These are phyloP conservation scores for Pogonomyrmex barbatus DNA, from an alignment of 1,140 invertebrate species.

Conservation along the genomic window DNA sequence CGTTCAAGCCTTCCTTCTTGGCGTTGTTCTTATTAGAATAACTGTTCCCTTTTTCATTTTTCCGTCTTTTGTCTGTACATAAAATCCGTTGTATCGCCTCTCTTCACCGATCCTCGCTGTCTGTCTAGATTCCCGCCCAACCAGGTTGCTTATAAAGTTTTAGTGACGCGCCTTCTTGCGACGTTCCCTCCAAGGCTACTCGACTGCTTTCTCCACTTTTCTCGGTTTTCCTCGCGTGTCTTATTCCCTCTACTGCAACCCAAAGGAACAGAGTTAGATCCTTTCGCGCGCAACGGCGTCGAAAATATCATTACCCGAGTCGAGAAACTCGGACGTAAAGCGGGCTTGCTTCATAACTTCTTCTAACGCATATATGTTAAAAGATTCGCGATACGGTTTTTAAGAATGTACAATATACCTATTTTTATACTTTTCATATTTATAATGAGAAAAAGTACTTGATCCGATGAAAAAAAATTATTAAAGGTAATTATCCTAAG, in stretches of 20 bases:
- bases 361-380: neutral
- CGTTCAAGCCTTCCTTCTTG: neutral
- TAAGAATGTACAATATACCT: neutral
- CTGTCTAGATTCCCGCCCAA: neutral
- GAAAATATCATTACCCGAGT: conserved; percentile 39
- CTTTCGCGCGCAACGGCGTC: conserved; percentile 28
- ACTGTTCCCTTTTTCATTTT: neutral
- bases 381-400: neutral
- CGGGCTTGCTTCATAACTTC: neutral
- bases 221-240: neutral
- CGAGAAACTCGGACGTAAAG: neutral
- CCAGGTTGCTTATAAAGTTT: conserved; percentile 44
- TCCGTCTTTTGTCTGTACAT: neutral
- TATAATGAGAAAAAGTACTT: too few species aligned
- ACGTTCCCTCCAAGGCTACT: neutral
- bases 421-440: too few species aligned
- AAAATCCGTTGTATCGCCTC: neutral
- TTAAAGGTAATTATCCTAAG: too few species aligned
- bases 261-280: conserved; percentile 7
- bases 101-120: neutral
- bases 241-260: neutral
- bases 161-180: conserved; percentile 17
- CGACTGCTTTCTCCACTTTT: conserved; percentile 9
- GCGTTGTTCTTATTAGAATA: neutral
- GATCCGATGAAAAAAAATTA: too few species aligned